These are phyloP conservation scores for Pogonophryne albipinna DNA, from an alignment of 2,797 vertebrate genomes.

Conservation along the genomic window DNA sequence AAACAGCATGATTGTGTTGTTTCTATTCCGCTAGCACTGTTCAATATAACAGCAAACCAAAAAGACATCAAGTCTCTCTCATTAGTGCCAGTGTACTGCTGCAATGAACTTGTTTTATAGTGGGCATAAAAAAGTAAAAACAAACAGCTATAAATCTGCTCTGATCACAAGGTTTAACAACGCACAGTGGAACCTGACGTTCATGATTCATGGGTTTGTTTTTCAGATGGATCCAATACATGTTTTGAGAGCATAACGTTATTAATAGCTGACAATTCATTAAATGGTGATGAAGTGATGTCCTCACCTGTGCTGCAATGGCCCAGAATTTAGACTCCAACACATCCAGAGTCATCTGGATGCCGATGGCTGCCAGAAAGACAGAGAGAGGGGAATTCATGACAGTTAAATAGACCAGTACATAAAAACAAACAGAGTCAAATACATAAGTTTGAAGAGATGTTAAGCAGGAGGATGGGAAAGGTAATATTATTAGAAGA, in stretches of 20 bases:
- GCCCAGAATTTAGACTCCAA: slow-evolving; percentile 75
- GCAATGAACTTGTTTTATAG: slow-evolving; percentile 24
- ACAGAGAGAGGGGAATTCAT: slow-evolving; percentile 13
- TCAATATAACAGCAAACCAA: slow-evolving; percentile 15
- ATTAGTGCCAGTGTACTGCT: slow-evolving; percentile 13
- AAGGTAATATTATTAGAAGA: neutral
- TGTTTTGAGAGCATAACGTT: neutral
- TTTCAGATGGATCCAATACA: neutral
- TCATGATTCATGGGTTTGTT: neutral
- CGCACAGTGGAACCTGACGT: neutral
- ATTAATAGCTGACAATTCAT: neutral
- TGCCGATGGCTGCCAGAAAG: slow-evolving; percentile 69
- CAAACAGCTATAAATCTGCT: slow-evolving; percentile 2
- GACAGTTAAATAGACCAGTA: neutral
- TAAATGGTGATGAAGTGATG: neutral
- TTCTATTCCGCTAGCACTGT: slow-evolving; percentile 15
- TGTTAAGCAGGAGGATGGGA: neutral
- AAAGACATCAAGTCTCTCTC: slow-evolving; percentile 19
- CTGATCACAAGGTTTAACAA: slow-evolving; percentile 6
- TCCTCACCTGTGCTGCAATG: slow-evolving; percentile 69
- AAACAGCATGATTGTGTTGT: slow-evolving; percentile 15
- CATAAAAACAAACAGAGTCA: neutral
- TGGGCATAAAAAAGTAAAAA: slow-evolving; percentile 18
- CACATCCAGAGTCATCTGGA: slow-evolving; percentile 76
- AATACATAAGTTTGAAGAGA: neutral